Percentiles rank a stretch among this genome's conserved stretches.
Conservation (phyloP, 2,113 vertebrate species). For the Melanotaenia duboulayi region DNA sequence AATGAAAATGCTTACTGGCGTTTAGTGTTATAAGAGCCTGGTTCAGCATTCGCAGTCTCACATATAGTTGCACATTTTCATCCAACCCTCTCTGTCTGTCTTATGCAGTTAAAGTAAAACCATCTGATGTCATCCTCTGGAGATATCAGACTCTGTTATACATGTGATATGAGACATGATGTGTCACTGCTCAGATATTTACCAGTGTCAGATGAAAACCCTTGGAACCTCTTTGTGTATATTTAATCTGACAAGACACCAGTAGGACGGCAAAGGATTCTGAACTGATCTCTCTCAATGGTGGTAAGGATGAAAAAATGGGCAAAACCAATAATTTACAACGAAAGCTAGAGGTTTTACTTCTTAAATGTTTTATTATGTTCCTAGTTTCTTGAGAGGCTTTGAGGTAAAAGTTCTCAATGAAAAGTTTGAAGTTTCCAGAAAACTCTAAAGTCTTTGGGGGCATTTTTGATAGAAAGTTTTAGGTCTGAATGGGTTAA, state of each 20-base stretch:
- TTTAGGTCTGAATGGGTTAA: not conserved
- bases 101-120: not conserved
- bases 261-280: not conserved
- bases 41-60: conserved; percentile 1
- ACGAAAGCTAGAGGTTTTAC: too few relatives aligned
- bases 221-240: not conserved
- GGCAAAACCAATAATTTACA: too few relatives aligned
- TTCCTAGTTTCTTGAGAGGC: too few relatives aligned
- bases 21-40: not conserved
- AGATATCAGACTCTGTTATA: too few relatives aligned
- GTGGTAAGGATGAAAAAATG: too few relatives aligned
- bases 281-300: not conserved
- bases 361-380: too few relatives aligned
- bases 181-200: not conserved
- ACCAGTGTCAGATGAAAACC: conserved; percentile 8
- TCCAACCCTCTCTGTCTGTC: not conserved
- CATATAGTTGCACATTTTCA: conserved; percentile 3
- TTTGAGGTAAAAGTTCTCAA: too few relatives aligned
- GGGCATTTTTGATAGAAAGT: too few relatives aligned
- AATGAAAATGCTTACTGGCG: not conserved
- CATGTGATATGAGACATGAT: conserved; percentile 10
- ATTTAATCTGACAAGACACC: not conserved
- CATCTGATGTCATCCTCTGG: conserved; percentile 1
- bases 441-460: too few relatives aligned
- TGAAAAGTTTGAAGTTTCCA: too few relatives aligned